Base-by-base conservation (phyloP, 2,888 invertebrate species). In the Nymphalis c-album region DNA sequence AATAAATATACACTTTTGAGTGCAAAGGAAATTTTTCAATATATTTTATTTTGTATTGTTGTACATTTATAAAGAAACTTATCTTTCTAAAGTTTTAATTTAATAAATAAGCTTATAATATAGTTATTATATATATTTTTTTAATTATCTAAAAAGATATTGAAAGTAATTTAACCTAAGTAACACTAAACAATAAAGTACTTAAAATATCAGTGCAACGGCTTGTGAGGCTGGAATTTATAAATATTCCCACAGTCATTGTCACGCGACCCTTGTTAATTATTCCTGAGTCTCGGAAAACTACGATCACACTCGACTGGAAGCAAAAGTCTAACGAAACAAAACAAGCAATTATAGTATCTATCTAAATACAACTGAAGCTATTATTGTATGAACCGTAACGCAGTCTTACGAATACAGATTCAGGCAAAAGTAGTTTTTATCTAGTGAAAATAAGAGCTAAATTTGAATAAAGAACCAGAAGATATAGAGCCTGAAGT, bases 191-290 rank as follows among this genome's bases (percentile, higher is more conserved):
- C n/a, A 55, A 55, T 55, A 55, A 35, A 31, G 31, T 55, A n/a
- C 55, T 55, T 31, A 10, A n/a, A 55, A 57, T 57, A 35, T 57
- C 35, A 40, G 18, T 40, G 18, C 35, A 35, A 26, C 31, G 31
- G 40, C 40, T 59, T 20, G 22, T 46, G 31, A 55, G 53, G 47
- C 48, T 40, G 40, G 48, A 57, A 66, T 61, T 47, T 66, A 61
- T 61, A 66, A 66, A 66, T 61, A 66, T 61, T 66, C 60, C 40
- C 50, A 61, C 63, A 70, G 64, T 68, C 68, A 65, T 68, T 65
- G 68, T 70, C 68, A 68, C 65, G 63, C 68, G 65, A 71, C 64
- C 68, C 68, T 63, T 66, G 63, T 68, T 71, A 65, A 71, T 71
- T 65, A 71, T 71, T 71, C 60, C 53, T 63, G 70, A 51, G 70